Base-by-base conservation (phyloP, 2,888 invertebrate species). In the Hartigia nigra region DNA sequence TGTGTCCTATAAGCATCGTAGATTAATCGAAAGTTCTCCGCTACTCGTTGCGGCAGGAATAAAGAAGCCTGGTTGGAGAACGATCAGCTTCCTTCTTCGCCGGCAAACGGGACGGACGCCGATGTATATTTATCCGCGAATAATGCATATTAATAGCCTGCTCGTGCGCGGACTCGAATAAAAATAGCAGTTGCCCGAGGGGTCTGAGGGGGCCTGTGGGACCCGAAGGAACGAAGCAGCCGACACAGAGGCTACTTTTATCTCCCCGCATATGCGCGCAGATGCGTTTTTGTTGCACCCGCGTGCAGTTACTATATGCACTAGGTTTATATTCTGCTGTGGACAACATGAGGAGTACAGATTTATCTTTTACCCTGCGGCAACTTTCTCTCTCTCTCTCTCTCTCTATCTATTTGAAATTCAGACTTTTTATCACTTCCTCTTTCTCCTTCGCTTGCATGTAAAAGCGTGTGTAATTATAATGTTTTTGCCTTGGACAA, bases 321-420 rank as follows among this genome's bases (percentile, higher is more conserved):
- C 39, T 79, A 81, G 82, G 83, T 87, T 87, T 86, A 87, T 87
- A 87, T 87, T 87, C 84, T 83, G 82, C 82, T 81, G 82, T 80
- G 86, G 80, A 79, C 79, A 83, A 83, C 82, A 82, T 77, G 80
- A 76, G 75, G 69, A 81, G 83, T 76, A 79, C 83, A 85, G 82
- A 87, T 87, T 87, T 87, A 87, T 86, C 85, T 87, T 83, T 83
- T 79, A 77, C 82, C 78, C 78, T 1, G 14, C 72, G 31, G 31
- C 31, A 72, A 55, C 39, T 23, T 55, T 14, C 23, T 55, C 39
- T 55, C 23, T 23, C 23, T 23, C 39, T 39, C 23, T 14, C 14
- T 39, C 14, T 39, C 39, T 39, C 14, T 55, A 23, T 9, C 39
- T 55, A 55, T 55, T 23, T 55, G 39, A 55, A 23, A 55, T 55